Base-by-base conservation (phyloP, 2,797 vertebrate genomes). In the Lepidocolaptes lacrymiger region DNA sequence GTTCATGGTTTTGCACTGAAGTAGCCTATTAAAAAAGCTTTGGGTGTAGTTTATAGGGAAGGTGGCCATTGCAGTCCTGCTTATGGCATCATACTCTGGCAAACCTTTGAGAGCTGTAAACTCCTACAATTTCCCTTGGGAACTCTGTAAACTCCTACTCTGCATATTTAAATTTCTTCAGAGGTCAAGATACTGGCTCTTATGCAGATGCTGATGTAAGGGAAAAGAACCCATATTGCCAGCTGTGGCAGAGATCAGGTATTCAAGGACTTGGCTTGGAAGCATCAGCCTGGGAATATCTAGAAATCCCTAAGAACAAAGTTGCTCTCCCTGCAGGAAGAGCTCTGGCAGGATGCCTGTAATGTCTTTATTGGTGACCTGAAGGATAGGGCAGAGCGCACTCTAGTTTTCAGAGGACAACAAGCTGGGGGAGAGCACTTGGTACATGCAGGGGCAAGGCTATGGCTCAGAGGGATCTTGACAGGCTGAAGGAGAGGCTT, bases 381-480 rank as follows among this genome's bases (percentile, higher is more conserved):
- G 87, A 46, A 64, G 46, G 68, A 63, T 39, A 5, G 26, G 24
- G 69, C 82, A 62, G 44, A 79, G 32, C 0, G 0, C 39, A 4
- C 27, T 49, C 41, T 46, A 27, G 18, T 85, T 62, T 74, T 62
- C 21, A 44, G 39, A 44, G 68, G 32, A 41, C 24, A 51, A 3
- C 15, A 51, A 26, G 27, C 4, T 51, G 1, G 3, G 7, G 23
- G 48, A 34, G 20, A 67, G 62, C 32, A 28, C 43, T 3, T 59
- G 26, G 39, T 72, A 54, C 19, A 21, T 1, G 4, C 12, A 28
- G 20, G 51, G 52, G 6, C 74, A 69, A 37, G 27, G 49, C 54
- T 71, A 0, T 0, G 0, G 46, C 56, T 80, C 9, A 5, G 67
- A 43, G 52, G 20, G 27, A 51, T 54, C 34, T 68, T 1, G 0